A percentile compares a stretch with the other conserved stretches of the same genome.
These are phyloP conservation scores for Spicauda simplicius DNA, from an alignment of 2,888 invertebrate species.

Conservation along the genomic window DNA sequence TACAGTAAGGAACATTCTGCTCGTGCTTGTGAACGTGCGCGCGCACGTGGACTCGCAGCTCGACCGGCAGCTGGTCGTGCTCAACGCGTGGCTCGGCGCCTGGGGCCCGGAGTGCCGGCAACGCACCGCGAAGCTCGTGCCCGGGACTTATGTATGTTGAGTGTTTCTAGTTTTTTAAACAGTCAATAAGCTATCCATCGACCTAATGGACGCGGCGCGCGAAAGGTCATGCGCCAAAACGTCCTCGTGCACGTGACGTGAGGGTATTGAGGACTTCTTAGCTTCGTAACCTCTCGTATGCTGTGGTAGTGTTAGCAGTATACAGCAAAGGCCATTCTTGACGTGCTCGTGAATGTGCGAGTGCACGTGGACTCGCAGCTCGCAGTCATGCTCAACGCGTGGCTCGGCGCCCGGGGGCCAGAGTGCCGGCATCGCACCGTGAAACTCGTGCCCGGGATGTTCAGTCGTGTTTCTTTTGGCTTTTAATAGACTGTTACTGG, in stretches of 20 bases:
- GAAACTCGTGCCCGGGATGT: constrained; percentile 84
- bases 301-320: no score
- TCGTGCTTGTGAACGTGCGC: no score
- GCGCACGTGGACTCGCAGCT: constrained; percentile 79
- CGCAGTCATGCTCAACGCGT: constrained; percentile 89
- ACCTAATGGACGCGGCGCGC: constrained; percentile 86
- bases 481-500: no score
- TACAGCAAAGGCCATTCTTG: no score
- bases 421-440: constrained; percentile 86
- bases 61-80: constrained; percentile 86
- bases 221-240: constrained; percentile 87
- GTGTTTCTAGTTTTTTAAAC: no score
- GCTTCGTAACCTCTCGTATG: no score
- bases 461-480: no score
- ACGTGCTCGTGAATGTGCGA: no score
- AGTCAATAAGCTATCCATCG: no score
- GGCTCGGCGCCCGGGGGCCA: constrained; percentile 86
- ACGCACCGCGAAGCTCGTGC: constrained; percentile 84
- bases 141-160: constrained; percentile 71
- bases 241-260: no score
- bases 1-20: no score
- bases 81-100: constrained; percentile 87
- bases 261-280: no score
- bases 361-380: constrained; percentile 79
- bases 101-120: constrained; percentile 87